Base-by-base conservation (phyloP, 1,140 invertebrate species). In the Battus philenor region DNA sequence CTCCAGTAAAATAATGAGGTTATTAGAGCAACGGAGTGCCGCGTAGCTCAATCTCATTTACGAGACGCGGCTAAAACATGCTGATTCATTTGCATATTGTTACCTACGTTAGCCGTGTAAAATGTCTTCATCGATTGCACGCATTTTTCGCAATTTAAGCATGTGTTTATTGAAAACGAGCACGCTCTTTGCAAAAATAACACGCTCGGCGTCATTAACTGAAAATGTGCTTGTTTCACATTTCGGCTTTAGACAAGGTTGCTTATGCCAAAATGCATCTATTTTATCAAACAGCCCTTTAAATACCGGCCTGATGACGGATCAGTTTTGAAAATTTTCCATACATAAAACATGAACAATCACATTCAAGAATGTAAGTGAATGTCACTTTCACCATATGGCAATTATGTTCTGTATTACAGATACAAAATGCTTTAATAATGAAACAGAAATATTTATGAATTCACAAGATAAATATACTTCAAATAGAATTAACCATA, bases 31-130 rank as follows among this genome's bases (percentile, higher is more conserved):
- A 51, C 65, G 60, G 68, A 75, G 68, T 82, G 79, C 77, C 78
- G 77, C 79, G 79, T 86, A 72, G 79, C 64, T 64, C 52, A 66
- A 47, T 73, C 59, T 72, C 61, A 68, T 65, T 73, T 74, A 61
- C 65, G 50, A 69, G 61, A 57, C 51, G 47, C 50, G 52, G 50
- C 50, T 65, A 74, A 79, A 82, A 82, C 65, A 67, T 77, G 68
- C 75, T 80, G 77, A 84, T 74, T 85, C 78, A 79, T 85, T 83
- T 72, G 62, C 74, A 81, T 81, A 79, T 72, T 63, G 66, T 70
- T 66, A 72, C 61, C 58, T 66, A 59, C 57, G 47, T 61, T 47
- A 48, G 31, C 43, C 31, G 44, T 60, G 32, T 20, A 29, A 41
- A 41, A 41, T 41, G 38, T 17, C 38, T 41, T 41, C 38, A 27